These are phyloP conservation scores for Crotophaga sulcirostris DNA, from an alignment of 2,113 vertebrate species.

Conservation along the genomic window DNA sequence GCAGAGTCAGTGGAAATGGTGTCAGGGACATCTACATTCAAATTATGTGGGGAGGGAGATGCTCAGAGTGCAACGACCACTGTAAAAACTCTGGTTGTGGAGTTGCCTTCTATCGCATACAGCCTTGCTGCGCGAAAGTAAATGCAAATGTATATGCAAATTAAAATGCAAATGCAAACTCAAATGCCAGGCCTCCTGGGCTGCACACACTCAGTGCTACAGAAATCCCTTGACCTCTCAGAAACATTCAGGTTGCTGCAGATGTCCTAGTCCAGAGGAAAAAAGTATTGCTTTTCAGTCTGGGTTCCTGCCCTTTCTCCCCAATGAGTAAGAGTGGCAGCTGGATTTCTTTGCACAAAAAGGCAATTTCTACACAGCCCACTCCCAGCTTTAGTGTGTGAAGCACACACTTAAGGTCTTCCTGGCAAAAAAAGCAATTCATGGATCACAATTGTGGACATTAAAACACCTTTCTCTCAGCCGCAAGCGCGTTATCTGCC, in stretches of 20 bases:
- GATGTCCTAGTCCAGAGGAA: neutral
- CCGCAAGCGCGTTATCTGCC: neutral
- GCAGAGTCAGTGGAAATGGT: neutral
- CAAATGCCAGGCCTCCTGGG: conserved; percentile 39
- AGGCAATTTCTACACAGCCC: neutral
- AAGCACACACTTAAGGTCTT: neutral
- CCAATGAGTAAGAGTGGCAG: neutral
- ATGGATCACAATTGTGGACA: neutral
- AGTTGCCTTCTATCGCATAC: neutral
- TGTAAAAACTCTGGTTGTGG: neutral
- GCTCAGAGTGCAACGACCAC: neutral
- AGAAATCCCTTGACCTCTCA: conserved; percentile 10
- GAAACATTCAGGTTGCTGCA: neutral
- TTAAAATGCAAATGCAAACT: neutral
- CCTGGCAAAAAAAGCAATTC: neutral
- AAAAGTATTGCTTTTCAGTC: neutral
- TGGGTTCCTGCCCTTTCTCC: neutral
- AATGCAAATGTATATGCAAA: conserved; percentile 32
- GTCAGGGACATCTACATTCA: neutral
- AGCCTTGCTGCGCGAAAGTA: neutral
- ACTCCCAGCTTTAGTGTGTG: neutral
- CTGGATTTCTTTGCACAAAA: neutral
- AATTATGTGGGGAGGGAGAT: neutral
- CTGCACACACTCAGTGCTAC: neutral
- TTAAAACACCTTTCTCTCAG: neutral